A percentile compares a stretch with the other conserved stretches of the same genome.
These are phyloP conservation scores for Periophthalmodon schlosseri DNA, from an alignment of 2,113 vertebrate genomes.

Conservation along the genomic window DNA sequence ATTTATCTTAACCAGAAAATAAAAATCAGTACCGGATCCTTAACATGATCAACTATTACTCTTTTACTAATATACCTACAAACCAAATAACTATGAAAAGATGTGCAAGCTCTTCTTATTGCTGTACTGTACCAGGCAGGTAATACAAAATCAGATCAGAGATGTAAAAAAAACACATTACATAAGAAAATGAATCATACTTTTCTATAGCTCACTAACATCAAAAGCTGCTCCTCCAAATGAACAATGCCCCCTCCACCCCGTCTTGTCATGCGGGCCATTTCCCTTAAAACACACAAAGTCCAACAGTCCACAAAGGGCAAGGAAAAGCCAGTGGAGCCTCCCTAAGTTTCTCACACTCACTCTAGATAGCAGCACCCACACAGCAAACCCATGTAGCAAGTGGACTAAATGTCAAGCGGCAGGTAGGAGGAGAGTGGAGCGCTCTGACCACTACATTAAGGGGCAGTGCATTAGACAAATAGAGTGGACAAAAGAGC, in stretches of 20 bases:
- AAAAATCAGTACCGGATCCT: too few relatives aligned
- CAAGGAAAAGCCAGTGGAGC: constrained; percentile 27
- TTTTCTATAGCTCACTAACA: neutral
- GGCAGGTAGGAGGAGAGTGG: constrained; percentile 4
- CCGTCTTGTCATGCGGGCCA: constrained; percentile 25
- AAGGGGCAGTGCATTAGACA: constrained; percentile 5
- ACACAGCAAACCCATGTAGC: constrained; percentile 6
- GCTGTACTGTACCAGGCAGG: neutral
- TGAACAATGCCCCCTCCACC: constrained; percentile 17
- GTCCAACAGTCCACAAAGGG: constrained; percentile 26
- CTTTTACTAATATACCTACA: too few relatives aligned
- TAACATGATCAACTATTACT: too few relatives aligned
- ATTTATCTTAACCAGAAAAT: too few relatives aligned
- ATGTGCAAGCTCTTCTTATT: neutral
- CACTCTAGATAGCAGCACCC: constrained; percentile 8
- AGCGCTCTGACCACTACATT: constrained; percentile 23
- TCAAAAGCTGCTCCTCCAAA: constrained; percentile 8
- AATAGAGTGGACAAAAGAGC: constrained; percentile 46
- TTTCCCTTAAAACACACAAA: constrained; percentile 35
- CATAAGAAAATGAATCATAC: neutral
- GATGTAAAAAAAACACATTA: neutral
- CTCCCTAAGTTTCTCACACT: constrained; percentile 27
- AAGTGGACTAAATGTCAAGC: constrained; percentile 11
- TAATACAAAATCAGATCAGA: neutral
- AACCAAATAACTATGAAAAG: too few relatives aligned